Conservation (phyloP, 2,797 vertebrate genomes). For the Octomys mimax region DNA sequence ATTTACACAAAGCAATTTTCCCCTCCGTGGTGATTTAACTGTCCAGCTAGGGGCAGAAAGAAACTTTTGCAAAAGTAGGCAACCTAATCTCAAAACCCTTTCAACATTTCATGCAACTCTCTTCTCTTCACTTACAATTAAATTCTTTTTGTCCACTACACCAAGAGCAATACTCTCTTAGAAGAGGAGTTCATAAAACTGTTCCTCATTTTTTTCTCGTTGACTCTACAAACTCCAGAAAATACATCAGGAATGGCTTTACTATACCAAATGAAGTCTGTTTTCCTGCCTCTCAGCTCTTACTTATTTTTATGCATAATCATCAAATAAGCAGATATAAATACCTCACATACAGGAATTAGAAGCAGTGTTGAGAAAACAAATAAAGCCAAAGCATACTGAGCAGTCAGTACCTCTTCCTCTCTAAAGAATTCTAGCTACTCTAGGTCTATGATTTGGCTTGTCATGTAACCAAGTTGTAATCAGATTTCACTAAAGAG, state of each 20-base stretch:
- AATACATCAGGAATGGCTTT: not conserved
- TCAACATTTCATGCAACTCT: not conserved
- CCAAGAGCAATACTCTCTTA: not conserved
- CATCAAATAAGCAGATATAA: constrained; percentile 21
- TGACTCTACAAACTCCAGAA: not conserved
- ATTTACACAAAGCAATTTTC: constrained; percentile 30
- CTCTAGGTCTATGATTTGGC: not conserved
- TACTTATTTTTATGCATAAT: not conserved
- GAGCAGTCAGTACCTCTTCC: not conserved
- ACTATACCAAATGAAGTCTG: not conserved
- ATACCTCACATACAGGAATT: not conserved
- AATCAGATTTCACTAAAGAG: not conserved
- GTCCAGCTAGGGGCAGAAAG: not conserved
- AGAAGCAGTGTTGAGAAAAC: not conserved
- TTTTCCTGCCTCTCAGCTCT: not conserved
- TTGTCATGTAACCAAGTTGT: not conserved
- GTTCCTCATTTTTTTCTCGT: fast-evolving
- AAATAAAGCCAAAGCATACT: not conserved
- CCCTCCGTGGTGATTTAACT: not conserved
- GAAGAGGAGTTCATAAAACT: not conserved
- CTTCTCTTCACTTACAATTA: not conserved
- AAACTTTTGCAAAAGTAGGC: not conserved
- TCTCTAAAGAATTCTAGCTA: not conserved
- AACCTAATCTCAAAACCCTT: constrained; percentile 13
- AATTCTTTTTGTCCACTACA: not conserved